Percentiles rank a stretch among this genome's conserved stretches.
Evolutionary conservation across 1,140 invertebrate genomes (phyloP).

Genomic region (Ericerus pela): DNA sequence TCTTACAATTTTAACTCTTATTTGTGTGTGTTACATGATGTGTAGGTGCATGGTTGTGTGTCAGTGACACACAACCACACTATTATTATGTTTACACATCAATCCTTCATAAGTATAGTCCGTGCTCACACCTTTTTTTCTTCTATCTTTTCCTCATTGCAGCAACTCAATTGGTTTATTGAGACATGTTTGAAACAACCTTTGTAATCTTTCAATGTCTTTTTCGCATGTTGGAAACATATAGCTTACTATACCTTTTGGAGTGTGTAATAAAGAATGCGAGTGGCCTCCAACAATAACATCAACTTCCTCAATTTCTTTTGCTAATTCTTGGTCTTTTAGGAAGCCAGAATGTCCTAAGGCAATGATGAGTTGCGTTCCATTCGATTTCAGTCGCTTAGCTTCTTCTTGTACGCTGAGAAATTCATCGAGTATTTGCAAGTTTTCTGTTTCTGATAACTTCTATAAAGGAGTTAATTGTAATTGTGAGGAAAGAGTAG

Average conservation of each 20-base stretch:
- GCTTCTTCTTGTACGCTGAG: constrained; percentile 50
- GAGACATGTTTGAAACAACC: too few relatives aligned
- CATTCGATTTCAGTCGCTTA: constrained; percentile 42
- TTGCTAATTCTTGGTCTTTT: constrained; percentile 61
- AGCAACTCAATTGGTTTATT: too few relatives aligned
- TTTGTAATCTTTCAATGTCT: too few relatives aligned
- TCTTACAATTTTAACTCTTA: too few relatives aligned
- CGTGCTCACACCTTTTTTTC: too few relatives aligned
- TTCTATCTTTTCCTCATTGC: too few relatives aligned
- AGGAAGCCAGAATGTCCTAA: constrained; percentile 74
- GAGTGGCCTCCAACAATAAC: constrained; percentile 76
- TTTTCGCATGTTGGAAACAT: too few relatives aligned
- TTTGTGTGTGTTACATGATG: too few relatives aligned
- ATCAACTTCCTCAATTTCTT: constrained; percentile 64
- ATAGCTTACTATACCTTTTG: constrained; percentile 24
- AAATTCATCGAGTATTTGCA: constrained; percentile 61
- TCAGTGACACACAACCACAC: too few relatives aligned
- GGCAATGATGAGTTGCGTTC: constrained; percentile 69
- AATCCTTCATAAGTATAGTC: too few relatives aligned
- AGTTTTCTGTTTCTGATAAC: constrained; percentile 29
- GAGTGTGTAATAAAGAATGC: constrained; percentile 74
- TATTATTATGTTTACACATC: too few relatives aligned
- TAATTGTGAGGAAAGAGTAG: background rate
- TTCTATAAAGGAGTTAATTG: background rate
- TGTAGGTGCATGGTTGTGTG: too few relatives aligned